A percentile compares a stretch with the other conserved stretches of the same genome.
Conservation (phyloP, 2,888 invertebrate genomes). For the Diarsia mendica region DNA sequence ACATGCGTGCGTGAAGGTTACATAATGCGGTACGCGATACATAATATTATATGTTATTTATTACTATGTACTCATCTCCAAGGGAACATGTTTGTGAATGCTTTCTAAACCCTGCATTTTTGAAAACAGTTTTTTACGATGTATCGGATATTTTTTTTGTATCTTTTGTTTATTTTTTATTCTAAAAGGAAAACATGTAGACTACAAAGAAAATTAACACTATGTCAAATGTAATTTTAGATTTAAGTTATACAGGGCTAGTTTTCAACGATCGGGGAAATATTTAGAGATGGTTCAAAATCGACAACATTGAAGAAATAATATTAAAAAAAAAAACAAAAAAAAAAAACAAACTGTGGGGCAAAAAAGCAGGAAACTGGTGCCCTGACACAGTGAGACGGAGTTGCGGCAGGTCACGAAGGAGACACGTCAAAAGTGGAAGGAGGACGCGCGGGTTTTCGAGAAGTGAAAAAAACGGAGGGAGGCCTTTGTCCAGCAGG, state of each 20-base stretch:
- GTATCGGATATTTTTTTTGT: neutral
- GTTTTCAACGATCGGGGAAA: too few relatives aligned
- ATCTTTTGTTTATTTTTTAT: neutral
- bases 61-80: conserved; percentile 71
- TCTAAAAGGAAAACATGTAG: neutral
- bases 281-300: too few relatives aligned
- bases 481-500: too few relatives aligned
- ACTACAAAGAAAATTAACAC: neutral
- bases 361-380: too few relatives aligned
- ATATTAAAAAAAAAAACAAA: too few relatives aligned
- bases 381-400: too few relatives aligned
- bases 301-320: too few relatives aligned
- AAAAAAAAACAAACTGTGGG: too few relatives aligned
- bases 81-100: neutral
- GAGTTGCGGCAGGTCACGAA: too few relatives aligned
- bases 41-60: conserved; percentile 61
- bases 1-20: conserved; percentile 49
- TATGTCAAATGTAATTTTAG: neutral
- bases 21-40: conserved; percentile 65
- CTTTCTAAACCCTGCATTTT: conserved; percentile 1
- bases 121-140: neutral
- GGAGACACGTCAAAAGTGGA: too few relatives aligned
- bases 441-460: too few relatives aligned
- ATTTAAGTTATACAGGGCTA: neutral
- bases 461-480: too few relatives aligned